phyloP scores from a whole-genome alignment of 2,888 invertebrate species.

The Synanthedon formicaeformis region DNA sequence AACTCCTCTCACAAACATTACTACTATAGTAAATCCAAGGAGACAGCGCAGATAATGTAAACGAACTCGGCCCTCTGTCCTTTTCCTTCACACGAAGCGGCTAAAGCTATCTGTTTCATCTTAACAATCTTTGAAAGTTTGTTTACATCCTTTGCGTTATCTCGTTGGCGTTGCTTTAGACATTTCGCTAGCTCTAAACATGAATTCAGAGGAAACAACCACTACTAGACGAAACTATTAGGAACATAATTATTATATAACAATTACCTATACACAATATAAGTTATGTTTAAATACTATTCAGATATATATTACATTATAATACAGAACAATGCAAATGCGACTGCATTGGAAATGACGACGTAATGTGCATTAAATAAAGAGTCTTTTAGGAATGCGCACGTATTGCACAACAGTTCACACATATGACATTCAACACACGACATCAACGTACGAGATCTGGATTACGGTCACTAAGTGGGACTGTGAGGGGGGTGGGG shows the following conservation, averaged over 20 bases:
- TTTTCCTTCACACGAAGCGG: no score
- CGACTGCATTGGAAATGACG: neutral
- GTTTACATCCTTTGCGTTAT: no score
- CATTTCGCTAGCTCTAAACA: constrained; percentile 25
- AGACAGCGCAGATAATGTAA: no score
- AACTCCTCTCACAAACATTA: constrained; percentile 16
- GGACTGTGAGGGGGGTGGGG: constrained; percentile 61
- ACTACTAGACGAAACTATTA: constrained; percentile 57
- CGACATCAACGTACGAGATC: constrained; percentile 2
- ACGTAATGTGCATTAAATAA: neutral
- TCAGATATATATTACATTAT: constrained; percentile 2
- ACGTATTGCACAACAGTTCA: neutral
- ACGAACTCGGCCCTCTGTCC: no score
- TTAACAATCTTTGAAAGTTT: no score
- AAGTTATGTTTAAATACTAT: constrained; percentile 23
- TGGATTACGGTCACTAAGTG: constrained; percentile 37
- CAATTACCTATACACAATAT: constrained; percentile 48
- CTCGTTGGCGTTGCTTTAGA: constrained; percentile 4
- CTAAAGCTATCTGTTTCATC: no score
- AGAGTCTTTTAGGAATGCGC: neutral
- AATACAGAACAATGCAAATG: neutral
- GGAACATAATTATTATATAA: constrained; percentile 52
- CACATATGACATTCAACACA: neutral
- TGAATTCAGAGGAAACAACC: constrained; percentile 39
- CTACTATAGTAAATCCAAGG: constrained; percentile 6